Base-by-base conservation (phyloP, 2,797 vertebrate species). In the Rachycentron canadum region DNA sequence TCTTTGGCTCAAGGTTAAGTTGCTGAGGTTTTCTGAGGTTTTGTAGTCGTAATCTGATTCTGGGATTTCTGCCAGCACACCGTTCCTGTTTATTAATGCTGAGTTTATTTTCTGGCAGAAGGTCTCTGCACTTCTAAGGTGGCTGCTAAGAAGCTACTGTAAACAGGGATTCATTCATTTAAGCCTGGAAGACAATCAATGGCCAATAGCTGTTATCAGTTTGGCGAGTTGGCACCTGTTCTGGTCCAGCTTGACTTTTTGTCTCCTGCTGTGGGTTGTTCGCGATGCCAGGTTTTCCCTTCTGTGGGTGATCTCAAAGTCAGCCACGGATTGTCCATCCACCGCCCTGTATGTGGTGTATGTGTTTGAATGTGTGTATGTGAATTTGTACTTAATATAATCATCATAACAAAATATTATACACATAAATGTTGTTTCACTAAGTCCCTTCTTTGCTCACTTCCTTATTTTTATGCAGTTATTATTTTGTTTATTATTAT, bases 241-340 rank as follows among this genome's bases (percentile, higher is more conserved):
- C 19, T 63, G 41, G 41, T 19, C 55, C 36, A 41, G 76, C 38
- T 38, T 5, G 56, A 78, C 56, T 40, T 43, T 26, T 38, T 40
- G 38, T 26, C 49, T 67, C 21, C 7, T 28, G 32, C 41, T 23
- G 32, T 14, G 38, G 41, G 52, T 73, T 2, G 21, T 38, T 34
- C 30, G 19, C 2, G 8, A 26, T 68, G 67, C 63, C 52, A 40
- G 62, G 12, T 59, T 73, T 64, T 26, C 34, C 7, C 40, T 21
- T 25, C 52, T 69, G n/a, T 40, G 63, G 66, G 45, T 72, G 43
- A 69, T 66, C 41, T 73, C 41, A 73, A 70, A 55, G 71, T 73
- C 75, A 58, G 30, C 26, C 47, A 21, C 43, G 38, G 30, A 49
- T 25, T 30, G 25, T 32, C n/a, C 25, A 4, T 82, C 57, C 43